Conservation (phyloP, 2,888 invertebrate species). For the Hofmannophila pseudospretella region DNA sequence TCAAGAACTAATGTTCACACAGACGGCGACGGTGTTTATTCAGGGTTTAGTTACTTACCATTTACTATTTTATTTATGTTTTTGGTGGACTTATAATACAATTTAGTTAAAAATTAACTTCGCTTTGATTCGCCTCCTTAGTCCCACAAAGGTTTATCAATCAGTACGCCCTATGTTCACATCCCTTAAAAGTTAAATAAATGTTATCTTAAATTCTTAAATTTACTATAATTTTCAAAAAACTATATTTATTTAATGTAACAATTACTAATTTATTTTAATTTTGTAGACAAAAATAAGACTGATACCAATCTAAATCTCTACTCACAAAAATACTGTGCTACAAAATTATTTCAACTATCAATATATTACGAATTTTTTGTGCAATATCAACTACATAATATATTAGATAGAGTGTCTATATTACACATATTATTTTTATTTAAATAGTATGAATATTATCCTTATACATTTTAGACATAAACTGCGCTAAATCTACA, state of each 20-base stretch:
- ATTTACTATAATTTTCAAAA: constrained; percentile 9
- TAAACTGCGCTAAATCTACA: background rate
- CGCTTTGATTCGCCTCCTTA: constrained; percentile 63
- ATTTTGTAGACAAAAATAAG: constrained; percentile 8
- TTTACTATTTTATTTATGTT: too few species aligned
- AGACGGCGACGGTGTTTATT: constrained; percentile 62
- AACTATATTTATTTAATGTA: background rate
- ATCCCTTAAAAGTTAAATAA: constrained; percentile 25
- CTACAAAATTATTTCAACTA: constrained; percentile 19
- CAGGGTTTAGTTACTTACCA: too few species aligned
- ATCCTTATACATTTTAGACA: constrained; percentile 1
- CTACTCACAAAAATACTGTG: constrained; percentile 25
- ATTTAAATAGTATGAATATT: background rate
- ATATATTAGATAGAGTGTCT: constrained; percentile 20
- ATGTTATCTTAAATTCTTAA: background rate
- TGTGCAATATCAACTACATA: constrained; percentile 29
- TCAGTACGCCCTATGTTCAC: constrained; percentile 41
- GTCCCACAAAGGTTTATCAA: constrained; percentile 46
- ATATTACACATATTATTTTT: constrained; percentile 1
- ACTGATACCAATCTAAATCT: constrained; percentile 12
- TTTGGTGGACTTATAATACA: too few species aligned
- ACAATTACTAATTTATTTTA: constrained; percentile 3
- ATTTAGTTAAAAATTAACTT: too few species aligned
- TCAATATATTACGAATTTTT: constrained; percentile 13
- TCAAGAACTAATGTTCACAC: constrained; percentile 70